Conservation (phyloP, 2,797 vertebrate species). For the Erethizon dorsatum region DNA sequence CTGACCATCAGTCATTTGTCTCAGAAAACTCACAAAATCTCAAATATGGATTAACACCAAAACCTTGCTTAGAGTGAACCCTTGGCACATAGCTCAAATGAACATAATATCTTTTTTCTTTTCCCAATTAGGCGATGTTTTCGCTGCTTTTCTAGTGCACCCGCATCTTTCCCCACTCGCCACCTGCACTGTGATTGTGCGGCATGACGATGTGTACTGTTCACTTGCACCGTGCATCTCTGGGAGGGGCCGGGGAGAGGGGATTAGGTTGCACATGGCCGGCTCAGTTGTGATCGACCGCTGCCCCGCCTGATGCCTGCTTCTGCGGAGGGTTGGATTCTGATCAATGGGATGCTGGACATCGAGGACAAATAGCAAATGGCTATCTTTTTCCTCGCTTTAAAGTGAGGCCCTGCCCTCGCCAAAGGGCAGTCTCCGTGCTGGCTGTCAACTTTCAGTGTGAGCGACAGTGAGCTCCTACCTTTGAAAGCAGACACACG, state of each 20-base stretch:
- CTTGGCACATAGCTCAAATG: neutral
- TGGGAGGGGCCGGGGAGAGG: constrained; percentile 59
- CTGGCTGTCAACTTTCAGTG: constrained; percentile 70
- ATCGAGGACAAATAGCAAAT: neutral
- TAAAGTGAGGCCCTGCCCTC: constrained; percentile 70
- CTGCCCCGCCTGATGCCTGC: constrained; percentile 66
- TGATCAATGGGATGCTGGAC: constrained; percentile 74
- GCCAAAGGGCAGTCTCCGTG: constrained; percentile 44
- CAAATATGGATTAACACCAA: neutral
- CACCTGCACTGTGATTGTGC: constrained; percentile 81
- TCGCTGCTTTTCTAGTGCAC: constrained; percentile 72
- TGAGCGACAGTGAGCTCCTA: constrained; percentile 26
- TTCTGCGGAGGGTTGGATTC: constrained; percentile 75
- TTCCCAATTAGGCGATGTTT: constrained; percentile 66
- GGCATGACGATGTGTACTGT: constrained; percentile 35
- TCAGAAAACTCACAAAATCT: neutral
- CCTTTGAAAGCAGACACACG: constrained; percentile 59
- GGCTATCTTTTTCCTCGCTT: constrained; percentile 57
- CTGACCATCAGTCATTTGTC: neutral
- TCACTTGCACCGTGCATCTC: neutral
- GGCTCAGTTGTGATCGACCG: constrained; percentile 81
- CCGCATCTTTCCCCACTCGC: constrained; percentile 84
- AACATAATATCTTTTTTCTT: neutral
- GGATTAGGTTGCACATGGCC: constrained; percentile 71
- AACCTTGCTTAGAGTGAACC: neutral